These are phyloP conservation scores for Melanotaenia trifasciata DNA, from an alignment of 2,797 vertebrate genomes.

Conservation along the genomic window DNA sequence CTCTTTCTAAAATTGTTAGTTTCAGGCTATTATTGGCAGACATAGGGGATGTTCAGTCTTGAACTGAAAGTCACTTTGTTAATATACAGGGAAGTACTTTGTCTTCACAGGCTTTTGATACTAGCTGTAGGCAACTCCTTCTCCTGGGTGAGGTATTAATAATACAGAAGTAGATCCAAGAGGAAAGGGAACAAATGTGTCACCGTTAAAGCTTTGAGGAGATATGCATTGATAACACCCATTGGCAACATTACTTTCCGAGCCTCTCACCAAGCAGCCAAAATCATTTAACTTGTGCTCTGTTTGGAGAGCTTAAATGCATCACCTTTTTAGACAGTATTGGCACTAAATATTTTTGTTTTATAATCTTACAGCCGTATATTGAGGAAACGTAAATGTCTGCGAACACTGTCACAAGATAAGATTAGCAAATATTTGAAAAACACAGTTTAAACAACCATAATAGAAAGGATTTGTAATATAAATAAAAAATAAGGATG, in stretches of 20 bases:
- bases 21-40: conserved; percentile 38
- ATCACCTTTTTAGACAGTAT: background rate
- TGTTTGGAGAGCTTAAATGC: background rate
- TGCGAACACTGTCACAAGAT: too few species aligned
- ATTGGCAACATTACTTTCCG: conserved; percentile 31
- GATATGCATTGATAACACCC: conserved; percentile 40
- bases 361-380: background rate
- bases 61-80: conserved; percentile 62
- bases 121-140: conserved; percentile 61
- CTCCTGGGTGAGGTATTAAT: conserved; percentile 68
- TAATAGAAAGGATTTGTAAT: too few species aligned
- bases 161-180: conserved; percentile 64
- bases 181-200: conserved; percentile 55
- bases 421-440: too few species aligned
- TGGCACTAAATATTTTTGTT: background rate
- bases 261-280: conserved; percentile 26
- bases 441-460: too few species aligned
- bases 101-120: conserved; percentile 61
- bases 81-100: conserved; percentile 62
- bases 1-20: conserved; percentile 41
- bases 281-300: conserved; percentile 1
- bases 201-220: conserved; percentile 47
- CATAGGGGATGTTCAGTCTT: conserved; percentile 37
- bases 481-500: too few species aligned
- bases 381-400: too few species aligned